Evolutionary conservation across 2,888 invertebrate species (phyloP), one percentile per base, ranked within the genome.

Genomic region (Rhabditoides inermis): DNA sequence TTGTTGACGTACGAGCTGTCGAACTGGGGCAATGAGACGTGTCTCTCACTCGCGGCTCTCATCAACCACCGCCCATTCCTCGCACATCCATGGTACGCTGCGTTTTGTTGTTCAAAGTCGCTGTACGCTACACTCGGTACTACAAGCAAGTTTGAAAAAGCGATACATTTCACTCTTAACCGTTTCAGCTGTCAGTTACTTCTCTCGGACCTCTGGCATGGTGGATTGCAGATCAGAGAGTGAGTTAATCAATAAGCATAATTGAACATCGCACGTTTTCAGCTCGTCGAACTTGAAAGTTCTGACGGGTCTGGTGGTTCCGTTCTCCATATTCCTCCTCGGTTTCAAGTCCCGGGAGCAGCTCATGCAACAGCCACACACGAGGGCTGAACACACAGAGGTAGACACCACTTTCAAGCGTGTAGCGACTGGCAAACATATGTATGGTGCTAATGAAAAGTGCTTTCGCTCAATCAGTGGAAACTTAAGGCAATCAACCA

Each of bases 161-260:
- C n/a, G n/a, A n/a, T n/a, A n/a, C n/a, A n/a, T n/a, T n/a, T n/a
- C n/a, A n/a, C n/a, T n/a, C n/a, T n/a, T n/a, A n/a, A n/a, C n/a
- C 28, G 7, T 65, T 70, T 44, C 46, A 70, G 70, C 89, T 69
- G 70, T 44, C 98, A 98, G 82, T 89, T 92, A 50, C 88, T 98
- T 56, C 83, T 98, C 45, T 92, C 92, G n/a, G 95, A 98, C 81
- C 83, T 98, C 49, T 98, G 98, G 98, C 92, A 95, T 89, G 98
- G 98, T 2, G 98, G 94, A 1, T 83, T 98, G 37, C 83, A 91
- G 58, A 92, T 92, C 45, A 84, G 94, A 64, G 91, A 54, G 30
- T 58, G 54, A 35, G 55, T 56, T 22, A 60, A 60, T 32, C 30
- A 55, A 6, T 58, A 58, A 37, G 59, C 40, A 27, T 6, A 15